Percentiles rank a stretch among this genome's conserved stretches.
phyloP scores from a whole-genome alignment of 2,888 invertebrate genomes.

The Sinodicranocentrus sp. region DNA sequence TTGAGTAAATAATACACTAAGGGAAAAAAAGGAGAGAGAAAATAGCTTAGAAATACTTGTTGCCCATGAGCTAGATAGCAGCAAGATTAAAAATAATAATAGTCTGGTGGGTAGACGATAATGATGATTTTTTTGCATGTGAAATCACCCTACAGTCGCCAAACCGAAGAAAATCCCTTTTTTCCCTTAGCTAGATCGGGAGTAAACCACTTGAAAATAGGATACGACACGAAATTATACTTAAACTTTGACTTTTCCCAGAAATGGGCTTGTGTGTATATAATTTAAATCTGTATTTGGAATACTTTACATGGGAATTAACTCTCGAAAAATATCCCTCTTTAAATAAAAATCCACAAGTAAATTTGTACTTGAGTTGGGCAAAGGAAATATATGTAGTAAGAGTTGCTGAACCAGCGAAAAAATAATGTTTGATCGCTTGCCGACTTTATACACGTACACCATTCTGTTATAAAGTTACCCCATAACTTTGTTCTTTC shows the following conservation, averaged over 20 bases:
- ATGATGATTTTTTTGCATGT: slow-evolving; percentile 28
- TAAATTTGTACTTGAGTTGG: no score
- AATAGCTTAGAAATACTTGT: slow-evolving; percentile 29
- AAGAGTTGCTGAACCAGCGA: no score
- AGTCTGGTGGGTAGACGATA: background rate
- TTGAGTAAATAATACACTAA: no score
- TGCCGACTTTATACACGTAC: background rate
- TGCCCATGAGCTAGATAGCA: slow-evolving; percentile 26
- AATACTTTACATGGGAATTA: no score
- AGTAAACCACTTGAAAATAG: background rate
- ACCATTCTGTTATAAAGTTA: background rate
- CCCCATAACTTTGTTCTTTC: slow-evolving; percentile 7
- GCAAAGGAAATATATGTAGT: no score
- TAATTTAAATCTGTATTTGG: slow-evolving; percentile 7
- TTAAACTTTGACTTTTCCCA: background rate
- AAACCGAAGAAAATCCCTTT: no score
- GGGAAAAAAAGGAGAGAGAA: no score
- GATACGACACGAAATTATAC: slow-evolving; percentile 9
- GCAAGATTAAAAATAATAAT: slow-evolving; percentile 9
- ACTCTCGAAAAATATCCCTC: no score
- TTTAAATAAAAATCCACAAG: no score
- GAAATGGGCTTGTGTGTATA: background rate
- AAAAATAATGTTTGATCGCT: no score
- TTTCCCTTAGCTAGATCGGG: no score
- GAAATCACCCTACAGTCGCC: background rate